Percentiles rank a stretch among this genome's conserved stretches.
phyloP scores from a whole-genome alignment of 2,797 vertebrate species.

The Anas capensis region DNA sequence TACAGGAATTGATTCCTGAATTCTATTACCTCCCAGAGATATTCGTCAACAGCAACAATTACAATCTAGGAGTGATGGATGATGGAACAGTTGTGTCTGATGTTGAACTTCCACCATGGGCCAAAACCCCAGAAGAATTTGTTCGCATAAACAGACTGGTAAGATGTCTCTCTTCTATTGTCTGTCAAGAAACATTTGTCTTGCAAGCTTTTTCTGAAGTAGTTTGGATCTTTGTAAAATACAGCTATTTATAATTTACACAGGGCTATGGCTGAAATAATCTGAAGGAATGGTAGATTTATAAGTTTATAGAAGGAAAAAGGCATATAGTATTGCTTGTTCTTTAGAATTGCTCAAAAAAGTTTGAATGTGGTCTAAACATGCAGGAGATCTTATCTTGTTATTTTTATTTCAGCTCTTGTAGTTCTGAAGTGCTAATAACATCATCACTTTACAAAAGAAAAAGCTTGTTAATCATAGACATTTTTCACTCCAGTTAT shows the following conservation, averaged over 20 bases:
- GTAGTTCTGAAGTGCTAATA: background rate
- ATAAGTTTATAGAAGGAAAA: background rate
- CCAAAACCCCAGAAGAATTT: conserved; percentile 97
- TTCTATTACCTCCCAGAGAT: conserved; percentile 99
- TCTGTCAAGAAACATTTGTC: conserved; percentile 24
- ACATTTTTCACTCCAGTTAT: background rate
- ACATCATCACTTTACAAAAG: background rate
- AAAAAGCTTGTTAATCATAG: background rate
- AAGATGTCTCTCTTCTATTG: conserved; percentile 72
- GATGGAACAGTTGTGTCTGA: conserved; percentile 93
- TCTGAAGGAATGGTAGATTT: background rate
- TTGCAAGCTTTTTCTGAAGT: conserved; percentile 21
- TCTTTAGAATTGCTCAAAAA: background rate
- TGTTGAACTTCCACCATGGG: conserved; percentile 98
- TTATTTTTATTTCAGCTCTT: background rate
- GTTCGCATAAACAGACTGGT: conserved; percentile 96
- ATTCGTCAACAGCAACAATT: conserved; percentile 96
- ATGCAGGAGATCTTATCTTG: accelerated
- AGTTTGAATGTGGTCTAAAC: background rate
- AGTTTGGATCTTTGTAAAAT: conserved; percentile 9
- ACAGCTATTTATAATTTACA: background rate
- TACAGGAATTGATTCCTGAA: conserved; percentile 97
- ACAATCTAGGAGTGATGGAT: conserved; percentile 98
- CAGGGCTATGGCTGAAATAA: background rate
- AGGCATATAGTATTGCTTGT: background rate